These are phyloP conservation scores for Phyllotis vaccarum DNA, from an alignment of 2,797 vertebrate genomes.

Conservation along the genomic window DNA sequence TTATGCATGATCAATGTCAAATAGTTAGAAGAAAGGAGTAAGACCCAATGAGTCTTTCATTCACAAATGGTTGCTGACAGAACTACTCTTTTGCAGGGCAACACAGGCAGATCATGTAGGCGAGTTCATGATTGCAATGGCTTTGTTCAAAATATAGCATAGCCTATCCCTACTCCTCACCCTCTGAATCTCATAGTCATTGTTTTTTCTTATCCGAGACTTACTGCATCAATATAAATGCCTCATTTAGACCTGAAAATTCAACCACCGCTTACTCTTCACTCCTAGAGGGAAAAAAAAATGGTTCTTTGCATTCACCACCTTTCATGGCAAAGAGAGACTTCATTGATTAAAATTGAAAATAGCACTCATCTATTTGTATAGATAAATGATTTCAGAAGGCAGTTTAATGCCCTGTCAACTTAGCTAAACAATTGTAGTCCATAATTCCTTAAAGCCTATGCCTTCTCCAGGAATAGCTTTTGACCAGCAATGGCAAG, in stretches of 20 bases:
- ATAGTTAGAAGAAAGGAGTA: not conserved
- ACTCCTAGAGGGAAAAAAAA: not conserved
- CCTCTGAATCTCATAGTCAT: not conserved
- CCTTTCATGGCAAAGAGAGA: not conserved
- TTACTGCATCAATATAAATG: not conserved
- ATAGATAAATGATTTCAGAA: not conserved
- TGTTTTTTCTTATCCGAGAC: not conserved
- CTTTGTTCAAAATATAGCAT: not conserved
- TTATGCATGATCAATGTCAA: not conserved
- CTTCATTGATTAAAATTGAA: not conserved
- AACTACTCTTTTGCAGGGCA: not conserved
- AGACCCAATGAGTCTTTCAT: not conserved
- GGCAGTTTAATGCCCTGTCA: not conserved
- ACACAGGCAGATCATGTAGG: not conserved
- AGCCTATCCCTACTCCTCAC: not conserved
- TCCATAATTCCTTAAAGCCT: not conserved
- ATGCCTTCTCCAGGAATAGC: not conserved
- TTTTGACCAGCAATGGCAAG: not conserved
- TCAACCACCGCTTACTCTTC: not conserved
- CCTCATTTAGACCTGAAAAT: not conserved
- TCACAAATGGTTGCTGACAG: not conserved
- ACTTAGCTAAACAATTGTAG: not conserved
- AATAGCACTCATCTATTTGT: not conserved
- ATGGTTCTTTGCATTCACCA: not conserved
- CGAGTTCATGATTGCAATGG: not conserved